Conservation (phyloP, 1,140 invertebrate genomes). For the Macrosteles quadrilineatus region DNA sequence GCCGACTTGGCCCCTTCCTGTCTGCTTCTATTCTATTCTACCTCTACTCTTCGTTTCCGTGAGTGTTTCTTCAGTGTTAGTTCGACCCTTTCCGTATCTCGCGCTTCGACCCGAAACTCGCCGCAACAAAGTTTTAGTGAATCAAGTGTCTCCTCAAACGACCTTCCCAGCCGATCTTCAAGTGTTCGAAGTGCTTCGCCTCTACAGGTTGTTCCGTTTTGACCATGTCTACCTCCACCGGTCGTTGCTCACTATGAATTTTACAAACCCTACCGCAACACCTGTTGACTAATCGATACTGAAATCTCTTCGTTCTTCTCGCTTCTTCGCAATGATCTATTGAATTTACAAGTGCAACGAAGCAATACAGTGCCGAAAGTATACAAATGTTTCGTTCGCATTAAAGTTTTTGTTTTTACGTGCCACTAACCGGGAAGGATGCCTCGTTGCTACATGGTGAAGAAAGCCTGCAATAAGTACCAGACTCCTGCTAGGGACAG, state of each 20-base stretch:
- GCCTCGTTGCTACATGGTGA: slow-evolving; percentile 60
- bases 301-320: neutral
- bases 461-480: slow-evolving; percentile 59
- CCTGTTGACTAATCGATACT: slow-evolving; percentile 31
- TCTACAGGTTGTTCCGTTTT: too few species aligned
- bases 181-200: too few species aligned
- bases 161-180: slow-evolving; percentile 21
- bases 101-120: slow-evolving; percentile 28
- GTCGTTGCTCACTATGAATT: too few species aligned
- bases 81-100: slow-evolving; percentile 17
- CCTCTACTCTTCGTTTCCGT: slow-evolving; percentile 33
- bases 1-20: slow-evolving; percentile 36
- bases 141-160: too few species aligned
- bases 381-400: slow-evolving; percentile 16
- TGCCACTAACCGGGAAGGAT: slow-evolving; percentile 37
- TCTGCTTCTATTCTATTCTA: slow-evolving; percentile 32
- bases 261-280: too few species aligned
- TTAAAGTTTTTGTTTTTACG: slow-evolving; percentile 23
- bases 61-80: slow-evolving; percentile 19
- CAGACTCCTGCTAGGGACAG: slow-evolving; percentile 44
- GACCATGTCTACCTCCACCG: too few species aligned
- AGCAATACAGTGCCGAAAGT: slow-evolving; percentile 26
- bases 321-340: too few species aligned
- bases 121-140: too few species aligned
- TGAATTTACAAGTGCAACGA: neutral